Evolutionary conservation across 2,888 invertebrate species (phyloP), one percentile per base, ranked within the genome.

Genomic region (Osmoderma eremita): DNA sequence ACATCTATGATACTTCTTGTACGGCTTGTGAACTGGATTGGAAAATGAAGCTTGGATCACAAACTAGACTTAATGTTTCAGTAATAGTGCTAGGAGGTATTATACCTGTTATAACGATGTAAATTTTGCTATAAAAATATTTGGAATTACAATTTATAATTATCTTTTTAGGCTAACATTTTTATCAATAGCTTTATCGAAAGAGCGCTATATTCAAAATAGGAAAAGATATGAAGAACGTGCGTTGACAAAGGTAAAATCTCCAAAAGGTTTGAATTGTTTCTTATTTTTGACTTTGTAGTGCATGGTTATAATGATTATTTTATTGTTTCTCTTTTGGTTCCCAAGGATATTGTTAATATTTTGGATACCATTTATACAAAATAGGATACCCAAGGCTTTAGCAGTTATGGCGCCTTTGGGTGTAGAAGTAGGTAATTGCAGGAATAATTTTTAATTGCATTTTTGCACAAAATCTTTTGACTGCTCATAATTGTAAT

Each of bases 1-100:
- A 84, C 70, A 82, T 84, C 15, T 86, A 86, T 74, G 86, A 86
- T 71, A 75, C 83, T 2, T 85, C 84, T 1, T 84, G 84, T 8
- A 84, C 85, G 3, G 74, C 78, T 6, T 86, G 86, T 73, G 79
- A 84, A 1, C 78, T 84, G 36, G 78, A 84, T 36, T 86, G 86
- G 86, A 83, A 85, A 3, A 80, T 84, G 1, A 73, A 83, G 50
- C 82, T 81, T 69, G 79, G 82, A 12, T 81, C 80, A 67, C 83
- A 85, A 54, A 76, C 84, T 62, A 84, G 84, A 10, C 86, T 81
- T 75, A 82, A 82, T 58, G 74, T 84, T 54, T 84, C 84, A 18
- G 83, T 84, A 65, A 76, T 83, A 1, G 70, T 85, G 8, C 69
- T 85, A 13, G 84, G 84, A 70, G 84, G 83, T 30, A 73, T 84